Evolutionary conservation across 2,888 invertebrate genomes (phyloP).

Genomic region (Morinoia aosen): DNA sequence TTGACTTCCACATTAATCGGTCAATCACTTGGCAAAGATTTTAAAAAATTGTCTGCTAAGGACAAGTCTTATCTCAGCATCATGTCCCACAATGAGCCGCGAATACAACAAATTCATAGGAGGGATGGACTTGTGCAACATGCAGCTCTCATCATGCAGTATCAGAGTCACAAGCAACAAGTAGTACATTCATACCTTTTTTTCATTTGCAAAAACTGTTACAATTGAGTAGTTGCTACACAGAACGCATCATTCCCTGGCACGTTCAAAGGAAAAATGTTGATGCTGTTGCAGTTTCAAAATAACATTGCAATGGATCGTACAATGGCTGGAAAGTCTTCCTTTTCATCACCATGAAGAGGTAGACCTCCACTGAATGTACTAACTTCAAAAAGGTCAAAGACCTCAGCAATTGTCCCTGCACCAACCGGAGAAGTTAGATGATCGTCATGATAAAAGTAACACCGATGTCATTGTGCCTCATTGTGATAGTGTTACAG

Average conservation of each 20-base stretch:
- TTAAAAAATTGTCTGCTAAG: not conserved
- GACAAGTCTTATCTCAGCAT: constrained; percentile 14
- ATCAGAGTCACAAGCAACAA: constrained; percentile 25
- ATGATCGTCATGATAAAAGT: not conserved
- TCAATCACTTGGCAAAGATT: not conserved
- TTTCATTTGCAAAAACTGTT: not conserved
- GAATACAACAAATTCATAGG: constrained; percentile 42
- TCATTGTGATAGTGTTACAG: too few relatives aligned
- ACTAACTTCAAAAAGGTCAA: not conserved
- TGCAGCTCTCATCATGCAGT: not conserved
- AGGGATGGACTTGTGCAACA: not conserved
- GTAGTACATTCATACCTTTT: constrained; percentile 31
- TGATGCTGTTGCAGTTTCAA: not conserved
- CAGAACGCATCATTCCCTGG: constrained; percentile 14
- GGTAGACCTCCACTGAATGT: not conserved
- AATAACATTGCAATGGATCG: not conserved
- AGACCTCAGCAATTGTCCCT: not conserved
- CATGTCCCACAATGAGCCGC: constrained; percentile 1
- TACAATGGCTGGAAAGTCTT: not conserved
- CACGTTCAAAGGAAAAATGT: not conserved
- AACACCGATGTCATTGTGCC: not conserved
- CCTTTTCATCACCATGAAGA: not conserved
- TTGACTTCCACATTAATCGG: constrained; percentile 5
- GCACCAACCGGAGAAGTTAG: not conserved
- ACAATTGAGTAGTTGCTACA: constrained; percentile 21